A percentile compares a stretch with the other conserved stretches of the same genome.
These are phyloP conservation scores for Drosophila gaucha DNA, from an alignment of 2,888 invertebrate genomes.

Conservation along the genomic window DNA sequence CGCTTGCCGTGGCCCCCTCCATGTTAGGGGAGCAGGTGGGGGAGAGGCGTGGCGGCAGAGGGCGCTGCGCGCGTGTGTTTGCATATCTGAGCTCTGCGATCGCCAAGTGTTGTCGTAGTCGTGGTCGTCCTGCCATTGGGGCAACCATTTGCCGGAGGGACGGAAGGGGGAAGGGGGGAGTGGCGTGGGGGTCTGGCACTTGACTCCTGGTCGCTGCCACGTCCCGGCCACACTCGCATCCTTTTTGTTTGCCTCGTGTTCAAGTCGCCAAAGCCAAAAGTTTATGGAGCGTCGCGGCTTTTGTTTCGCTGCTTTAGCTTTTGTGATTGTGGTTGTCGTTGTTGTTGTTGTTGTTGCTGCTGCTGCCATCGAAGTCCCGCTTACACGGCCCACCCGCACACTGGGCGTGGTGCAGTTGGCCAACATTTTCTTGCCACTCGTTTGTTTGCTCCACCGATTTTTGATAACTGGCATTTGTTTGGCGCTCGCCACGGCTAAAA, in stretches of 20 bases:
- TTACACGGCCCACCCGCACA: neutral
- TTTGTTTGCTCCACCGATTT: constrained; percentile 70
- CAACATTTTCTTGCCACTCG: constrained; percentile 75
- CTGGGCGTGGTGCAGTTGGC: constrained; percentile 60
- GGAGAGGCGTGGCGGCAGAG: neutral
- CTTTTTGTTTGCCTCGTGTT: constrained; percentile 43
- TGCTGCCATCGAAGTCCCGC: constrained; percentile 10
- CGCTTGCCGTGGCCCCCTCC: constrained; percentile 3
- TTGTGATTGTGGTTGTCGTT: constrained; percentile 7
- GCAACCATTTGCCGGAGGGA: constrained; percentile 35
- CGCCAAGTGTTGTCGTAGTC: constrained; percentile 58
- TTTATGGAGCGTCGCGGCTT: constrained; percentile 75
- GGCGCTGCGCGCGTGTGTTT: constrained; percentile 60
- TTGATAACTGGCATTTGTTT: constrained; percentile 74
- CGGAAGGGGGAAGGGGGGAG: neutral
- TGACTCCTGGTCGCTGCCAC: constrained; percentile 43
- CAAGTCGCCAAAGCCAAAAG: constrained; percentile 60
- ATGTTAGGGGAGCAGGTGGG: neutral
- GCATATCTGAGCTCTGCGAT: constrained; percentile 67
- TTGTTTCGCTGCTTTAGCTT: constrained; percentile 37
- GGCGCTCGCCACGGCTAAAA: constrained; percentile 43
- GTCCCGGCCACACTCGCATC: constrained; percentile 20
- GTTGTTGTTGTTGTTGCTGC: neutral
- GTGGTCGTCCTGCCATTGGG: constrained; percentile 40
- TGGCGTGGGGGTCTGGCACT: constrained; percentile 45